Base-by-base conservation (phyloP, 2,797 vertebrate species). In the Sebastes iracundus region DNA sequence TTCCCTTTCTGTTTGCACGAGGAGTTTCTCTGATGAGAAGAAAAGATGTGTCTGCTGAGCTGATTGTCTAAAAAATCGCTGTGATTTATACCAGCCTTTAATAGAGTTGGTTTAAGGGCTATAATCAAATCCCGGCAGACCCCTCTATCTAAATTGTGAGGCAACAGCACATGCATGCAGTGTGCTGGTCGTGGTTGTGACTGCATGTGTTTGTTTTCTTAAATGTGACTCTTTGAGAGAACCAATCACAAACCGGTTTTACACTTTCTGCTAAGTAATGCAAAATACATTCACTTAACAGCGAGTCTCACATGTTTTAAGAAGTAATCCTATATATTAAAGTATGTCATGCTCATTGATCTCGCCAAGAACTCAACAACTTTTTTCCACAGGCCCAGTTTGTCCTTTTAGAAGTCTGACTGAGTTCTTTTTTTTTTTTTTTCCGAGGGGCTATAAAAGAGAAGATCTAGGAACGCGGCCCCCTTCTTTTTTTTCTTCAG, bases 371-470 rank as follows among this genome's bases (percentile, higher is more conserved):
- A 79, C 90, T 88, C 77, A 78, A 76, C 60, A 82, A 71, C 75
- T 83, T 87, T 77, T 94, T 94, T 92, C 88, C 85, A 90, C 74
- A 72, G 67, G 74, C 83, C 82, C 86, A 80, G 81, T 92, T 88
- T 91, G 90, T 94, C 85, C 84, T 92, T 89, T 93, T 77, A 86
- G 83, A 93, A 90, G 87, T 83, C 84, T 90, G 69, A 90, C 66
- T 80, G 72, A 70, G 56, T 23, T 35, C 4, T 80, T 62, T 61
- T 76, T 82, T 75, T 88, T 88, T 77, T 81, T 83, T 42, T 42
- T 42, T 77, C 88, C 90, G 53, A 91, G 86, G 91, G 87, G 82
- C 91, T 90, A 87, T 95, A 94, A 95, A 95, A 94, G 92, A 94
- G 90, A 92, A 95, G 92, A 94, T 93, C 92, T 88, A 94, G 91